Conservation (phyloP, 2,113 vertebrate species). For the Notechis scutatus region DNA sequence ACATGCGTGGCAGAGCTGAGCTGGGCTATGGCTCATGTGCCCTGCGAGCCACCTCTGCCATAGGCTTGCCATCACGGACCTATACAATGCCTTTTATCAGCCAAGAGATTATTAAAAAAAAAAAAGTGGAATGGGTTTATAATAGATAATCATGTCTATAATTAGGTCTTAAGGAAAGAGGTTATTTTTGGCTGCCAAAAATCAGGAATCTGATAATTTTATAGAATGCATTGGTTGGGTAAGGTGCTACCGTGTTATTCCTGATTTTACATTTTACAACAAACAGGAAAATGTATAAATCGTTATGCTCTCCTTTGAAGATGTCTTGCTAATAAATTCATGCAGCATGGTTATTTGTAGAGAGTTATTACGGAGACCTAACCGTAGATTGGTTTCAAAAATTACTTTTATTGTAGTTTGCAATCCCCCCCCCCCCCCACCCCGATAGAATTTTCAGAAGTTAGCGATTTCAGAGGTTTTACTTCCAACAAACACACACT, state of each 20-base stretch:
- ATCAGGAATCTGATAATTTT: background rate
- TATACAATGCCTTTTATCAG: background rate
- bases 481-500: background rate
- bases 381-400: background rate
- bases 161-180: background rate
- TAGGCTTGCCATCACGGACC: no score
- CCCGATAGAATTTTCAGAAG: background rate
- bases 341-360: background rate
- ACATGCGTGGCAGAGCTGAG: no score
- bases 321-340: no score
- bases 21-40: no score
- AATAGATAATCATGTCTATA: background rate
- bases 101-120: background rate
- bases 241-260: background rate
- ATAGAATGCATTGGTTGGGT: background rate
- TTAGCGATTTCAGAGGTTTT: background rate
- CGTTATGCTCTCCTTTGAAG: background rate
- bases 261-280: background rate
- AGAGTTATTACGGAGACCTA: background rate
- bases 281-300: background rate
- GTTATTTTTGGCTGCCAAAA: background rate
- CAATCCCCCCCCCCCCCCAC: rapidly evolving
- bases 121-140: background rate
- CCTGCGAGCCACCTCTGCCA: no score
- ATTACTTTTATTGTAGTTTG: background rate